Base-by-base conservation (phyloP, 2,797 vertebrate genomes). In the Myotis pilosus region DNA sequence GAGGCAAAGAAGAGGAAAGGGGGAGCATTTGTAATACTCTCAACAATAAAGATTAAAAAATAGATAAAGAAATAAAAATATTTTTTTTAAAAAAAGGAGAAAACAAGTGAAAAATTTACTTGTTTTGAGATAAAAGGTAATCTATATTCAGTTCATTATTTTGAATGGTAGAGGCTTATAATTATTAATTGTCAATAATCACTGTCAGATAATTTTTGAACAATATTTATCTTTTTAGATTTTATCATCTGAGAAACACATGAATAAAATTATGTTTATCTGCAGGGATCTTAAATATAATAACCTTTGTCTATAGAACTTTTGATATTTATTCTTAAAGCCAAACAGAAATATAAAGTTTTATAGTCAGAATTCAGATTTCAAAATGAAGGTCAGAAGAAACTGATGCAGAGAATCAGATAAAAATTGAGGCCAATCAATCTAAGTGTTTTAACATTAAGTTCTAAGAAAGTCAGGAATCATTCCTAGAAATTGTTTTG, bases 181-280 rank as follows among this genome's bases (percentile, higher is more conserved):
- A 74, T 85, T 57, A 93, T 55, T 36, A 36, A 36, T 36, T 89
- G 53, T 69, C 41, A 28, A 78, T n/a, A 75, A 76, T 85, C 60
- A 87, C 33, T 60, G 7, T 17, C 10, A 84, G 41, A 36, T 80
- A 68, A 75, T 75, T 79, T 80, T 91, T 75, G 4, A 94, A 51
- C 38, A 87, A 90, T 51, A 74, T 75, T 84, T n/a, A n/a, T 38
- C 49, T 57, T 91, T 86, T 89, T 53, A 19, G 33, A 83, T 89
- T 91, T 91, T 51, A 85, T 51, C 41, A 78, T 41, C 69, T 83
- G 22, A 91, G 44, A 86, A 93, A 60, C 8, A 80, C 30, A 78
- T 44, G 55, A 82, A 44, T 66, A 94, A 96, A 93, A 92, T 74
- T 84, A 74, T 49, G 22, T 83, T 78, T 89, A 94, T 38, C 38